These are phyloP conservation scores for Atopsyche davidsoni DNA, from an alignment of 1,140 invertebrate species.

Conservation along the genomic window DNA sequence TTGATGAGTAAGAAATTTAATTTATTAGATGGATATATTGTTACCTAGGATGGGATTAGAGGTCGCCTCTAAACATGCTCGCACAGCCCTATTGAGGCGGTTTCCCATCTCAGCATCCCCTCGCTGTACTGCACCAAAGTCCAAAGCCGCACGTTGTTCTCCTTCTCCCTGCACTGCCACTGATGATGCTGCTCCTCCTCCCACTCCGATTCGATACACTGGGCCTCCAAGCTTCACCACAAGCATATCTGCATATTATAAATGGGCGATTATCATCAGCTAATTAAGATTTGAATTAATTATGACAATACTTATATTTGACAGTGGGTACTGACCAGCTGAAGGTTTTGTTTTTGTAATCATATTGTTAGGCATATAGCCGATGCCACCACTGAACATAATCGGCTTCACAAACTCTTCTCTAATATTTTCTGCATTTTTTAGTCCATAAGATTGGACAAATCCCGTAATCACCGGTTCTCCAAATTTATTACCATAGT, in stretches of 20 bases:
- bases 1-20: no score
- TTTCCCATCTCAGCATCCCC: slow-evolving; percentile 98
- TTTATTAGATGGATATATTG: no score
- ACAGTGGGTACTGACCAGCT: slow-evolving; percentile 50
- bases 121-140: slow-evolving; percentile 95
- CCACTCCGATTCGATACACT: slow-evolving; percentile 94
- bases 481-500: slow-evolving; percentile 99
- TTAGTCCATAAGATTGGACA: slow-evolving; percentile 81
- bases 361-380: slow-evolving; percentile 77
- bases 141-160: slow-evolving; percentile 78
- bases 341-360: slow-evolving; percentile 65
- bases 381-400: slow-evolving; percentile 96
- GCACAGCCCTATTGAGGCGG: slow-evolving; percentile 88
- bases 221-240: slow-evolving; percentile 95
- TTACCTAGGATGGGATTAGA: slow-evolving; percentile 83
- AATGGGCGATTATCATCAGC: slow-evolving; percentile 14
- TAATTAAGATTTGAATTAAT: not conserved
- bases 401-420: slow-evolving; percentile 97
- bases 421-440: slow-evolving; percentile 58
- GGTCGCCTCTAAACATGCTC: slow-evolving; percentile 81
- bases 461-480: slow-evolving; percentile 88
- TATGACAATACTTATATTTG: not conserved
- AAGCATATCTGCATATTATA: slow-evolving; percentile 58
- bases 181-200: slow-evolving; percentile 93
- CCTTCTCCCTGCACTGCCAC: slow-evolving; percentile 87